Conservation (phyloP, 1,140 invertebrate species). For the Bicyclus anynana region DNA sequence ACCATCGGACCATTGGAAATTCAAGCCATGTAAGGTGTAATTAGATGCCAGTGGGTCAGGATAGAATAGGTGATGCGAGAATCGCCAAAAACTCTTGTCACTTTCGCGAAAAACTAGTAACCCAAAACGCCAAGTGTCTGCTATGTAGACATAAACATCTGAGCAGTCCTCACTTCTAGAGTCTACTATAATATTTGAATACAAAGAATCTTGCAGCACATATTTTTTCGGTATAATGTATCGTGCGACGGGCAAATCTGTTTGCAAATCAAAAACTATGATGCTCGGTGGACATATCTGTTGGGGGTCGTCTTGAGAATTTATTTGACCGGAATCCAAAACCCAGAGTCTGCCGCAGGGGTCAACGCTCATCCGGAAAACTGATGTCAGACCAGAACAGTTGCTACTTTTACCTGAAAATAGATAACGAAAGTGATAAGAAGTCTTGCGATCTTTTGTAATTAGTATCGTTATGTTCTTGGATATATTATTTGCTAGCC, state of each 20-base stretch:
- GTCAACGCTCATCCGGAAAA: conserved; percentile 86
- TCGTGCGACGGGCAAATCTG: conserved; percentile 79
- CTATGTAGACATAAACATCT: conserved; percentile 82
- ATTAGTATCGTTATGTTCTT: no score
- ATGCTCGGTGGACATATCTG: conserved; percentile 86
- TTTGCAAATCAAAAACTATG: conserved; percentile 84
- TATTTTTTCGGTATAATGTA: conserved; percentile 82
- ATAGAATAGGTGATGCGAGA: conserved; percentile 85
- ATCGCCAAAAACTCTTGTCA: conserved; percentile 83
- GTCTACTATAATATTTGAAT: conserved; percentile 86
- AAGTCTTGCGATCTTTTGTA: no score
- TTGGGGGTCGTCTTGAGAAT: conserved; percentile 72
- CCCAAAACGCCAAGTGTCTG: conserved; percentile 88
- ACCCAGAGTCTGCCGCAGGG: conserved; percentile 85
- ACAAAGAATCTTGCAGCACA: conserved; percentile 84
- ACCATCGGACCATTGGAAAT: conserved; percentile 90
- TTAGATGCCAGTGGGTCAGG: conserved; percentile 86
- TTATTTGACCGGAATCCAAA: conserved; percentile 85
- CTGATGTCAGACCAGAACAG: conserved; percentile 85
- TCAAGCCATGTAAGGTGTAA: conserved; percentile 82
- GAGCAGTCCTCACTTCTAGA: conserved; percentile 80
- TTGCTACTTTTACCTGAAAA: conserved; percentile 55
- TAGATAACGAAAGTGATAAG: no score
- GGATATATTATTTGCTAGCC: no score
- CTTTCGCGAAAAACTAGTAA: conserved; percentile 83